Conservation (phyloP, 2,113 vertebrate genomes). For the Sminthopsis crassicaudata region DNA sequence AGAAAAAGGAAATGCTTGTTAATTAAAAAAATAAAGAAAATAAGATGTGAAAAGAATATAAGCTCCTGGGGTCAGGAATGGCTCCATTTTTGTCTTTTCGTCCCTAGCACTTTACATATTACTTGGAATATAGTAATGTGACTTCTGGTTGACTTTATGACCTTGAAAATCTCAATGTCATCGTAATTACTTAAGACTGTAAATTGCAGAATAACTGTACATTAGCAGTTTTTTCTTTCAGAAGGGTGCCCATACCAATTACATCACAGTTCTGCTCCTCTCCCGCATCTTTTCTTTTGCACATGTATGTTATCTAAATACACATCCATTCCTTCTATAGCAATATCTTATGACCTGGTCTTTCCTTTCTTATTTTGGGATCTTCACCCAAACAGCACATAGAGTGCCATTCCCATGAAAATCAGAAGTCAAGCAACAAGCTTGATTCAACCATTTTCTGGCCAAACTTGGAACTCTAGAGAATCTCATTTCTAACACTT, state of each 20-base stretch:
- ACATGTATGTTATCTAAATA: background rate
- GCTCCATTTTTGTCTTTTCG: background rate
- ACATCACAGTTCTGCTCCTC: background rate
- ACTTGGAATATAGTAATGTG: background rate
- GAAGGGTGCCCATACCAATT: background rate
- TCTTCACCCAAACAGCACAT: background rate
- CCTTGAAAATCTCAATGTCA: background rate
- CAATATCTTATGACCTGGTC: background rate
- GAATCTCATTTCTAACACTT: background rate
- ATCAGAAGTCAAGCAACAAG: background rate
- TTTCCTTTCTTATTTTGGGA: background rate
- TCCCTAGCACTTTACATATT: background rate
- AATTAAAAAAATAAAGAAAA: background rate
- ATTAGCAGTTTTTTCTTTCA: background rate
- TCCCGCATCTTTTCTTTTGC: background rate
- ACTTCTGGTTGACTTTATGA: background rate
- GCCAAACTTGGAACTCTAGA: background rate
- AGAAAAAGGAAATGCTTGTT: background rate
- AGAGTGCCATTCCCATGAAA: background rate
- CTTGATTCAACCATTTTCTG: background rate
- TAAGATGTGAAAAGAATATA: background rate
- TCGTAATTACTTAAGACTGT: background rate
- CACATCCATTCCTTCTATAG: background rate
- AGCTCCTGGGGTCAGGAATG: background rate
- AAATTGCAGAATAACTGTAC: background rate